These are phyloP conservation scores for Erannis defoliaria DNA, from an alignment of 2,888 invertebrate genomes.

Conservation along the genomic window DNA sequence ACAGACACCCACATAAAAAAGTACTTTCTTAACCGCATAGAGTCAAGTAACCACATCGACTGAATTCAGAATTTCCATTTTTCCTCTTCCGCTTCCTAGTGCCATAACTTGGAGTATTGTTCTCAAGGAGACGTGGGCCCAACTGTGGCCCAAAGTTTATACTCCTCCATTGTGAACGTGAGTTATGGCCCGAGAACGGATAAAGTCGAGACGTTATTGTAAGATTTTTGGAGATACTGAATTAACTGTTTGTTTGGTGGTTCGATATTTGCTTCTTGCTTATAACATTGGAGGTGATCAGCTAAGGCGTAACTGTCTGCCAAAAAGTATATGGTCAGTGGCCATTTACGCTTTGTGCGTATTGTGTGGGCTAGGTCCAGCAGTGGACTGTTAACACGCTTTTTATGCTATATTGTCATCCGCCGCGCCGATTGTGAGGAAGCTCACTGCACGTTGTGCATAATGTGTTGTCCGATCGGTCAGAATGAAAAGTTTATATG, in stretches of 20 bases:
- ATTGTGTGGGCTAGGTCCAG: too few species aligned
- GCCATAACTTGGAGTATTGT: slow-evolving; percentile 38
- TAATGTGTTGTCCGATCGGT: too few species aligned
- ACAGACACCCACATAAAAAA: too few species aligned
- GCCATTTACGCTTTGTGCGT: too few species aligned
- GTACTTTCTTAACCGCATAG: background rate
- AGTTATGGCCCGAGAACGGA: slow-evolving; percentile 68
- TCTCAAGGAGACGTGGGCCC: slow-evolving; percentile 30
- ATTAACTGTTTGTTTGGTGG: slow-evolving; percentile 6
- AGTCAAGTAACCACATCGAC: slow-evolving; percentile 25
- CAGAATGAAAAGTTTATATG: too few species aligned
- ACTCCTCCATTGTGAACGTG: slow-evolving; percentile 60
- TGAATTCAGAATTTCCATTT: slow-evolving; percentile 36
- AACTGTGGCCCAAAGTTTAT: slow-evolving; percentile 29
- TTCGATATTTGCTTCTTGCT: slow-evolving; percentile 1
- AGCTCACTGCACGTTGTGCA: too few species aligned
- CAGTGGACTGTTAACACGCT: too few species aligned
- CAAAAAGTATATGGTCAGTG: too few species aligned
- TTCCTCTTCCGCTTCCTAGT: slow-evolving; percentile 36
- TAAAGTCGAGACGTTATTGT: slow-evolving; percentile 66
- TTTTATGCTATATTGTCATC: too few species aligned
- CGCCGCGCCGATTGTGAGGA: too few species aligned
- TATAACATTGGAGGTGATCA: too few species aligned
- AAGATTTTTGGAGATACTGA: slow-evolving; percentile 56
- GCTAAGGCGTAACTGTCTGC: too few species aligned